Conservation (phyloP, 2,888 invertebrate genomes). For the Polylopha cassiicola region DNA sequence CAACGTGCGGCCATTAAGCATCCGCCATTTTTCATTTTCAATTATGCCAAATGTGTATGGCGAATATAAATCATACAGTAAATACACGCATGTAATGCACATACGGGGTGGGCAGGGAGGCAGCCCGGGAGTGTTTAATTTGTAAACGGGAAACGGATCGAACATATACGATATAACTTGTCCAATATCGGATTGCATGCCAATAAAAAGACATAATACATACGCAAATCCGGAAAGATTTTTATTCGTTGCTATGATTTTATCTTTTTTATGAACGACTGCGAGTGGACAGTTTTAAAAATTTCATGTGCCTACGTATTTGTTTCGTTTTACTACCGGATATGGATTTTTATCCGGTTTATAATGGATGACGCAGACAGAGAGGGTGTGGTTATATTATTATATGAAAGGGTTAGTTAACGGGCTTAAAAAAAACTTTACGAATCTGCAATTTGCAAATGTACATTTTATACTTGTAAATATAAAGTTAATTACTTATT, state of each 20-base stretch:
- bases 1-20: constrained; percentile 50
- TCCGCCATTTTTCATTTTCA: constrained; percentile 65
- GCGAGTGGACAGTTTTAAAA: constrained; percentile 25
- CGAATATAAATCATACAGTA: constrained; percentile 63
- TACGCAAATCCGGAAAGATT: constrained; percentile 33
- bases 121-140: constrained; percentile 59
- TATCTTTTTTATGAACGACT: constrained; percentile 18
- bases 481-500: no score
- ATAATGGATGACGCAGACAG: no score
- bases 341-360: constrained; percentile 8
- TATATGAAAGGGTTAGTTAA: no score
- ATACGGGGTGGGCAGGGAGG: constrained; percentile 18
- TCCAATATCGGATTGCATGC: constrained; percentile 49
- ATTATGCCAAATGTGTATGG: constrained; percentile 72
- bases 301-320: constrained; percentile 16
- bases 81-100: constrained; percentile 21
- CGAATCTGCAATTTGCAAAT: no score
- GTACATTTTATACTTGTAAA: no score
- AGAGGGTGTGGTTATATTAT: no score
- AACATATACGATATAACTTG: constrained; percentile 50
- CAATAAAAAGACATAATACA: constrained; percentile 34
- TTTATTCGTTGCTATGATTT: constrained; percentile 35
- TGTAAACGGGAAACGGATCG: constrained; percentile 61
- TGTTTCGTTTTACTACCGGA: constrained; percentile 8
- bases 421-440: no score